Evolutionary conservation across 2,888 invertebrate genomes (phyloP), one percentile per base, ranked within the genome.

Genomic region (Dyspetes luteomarginatus): DNA sequence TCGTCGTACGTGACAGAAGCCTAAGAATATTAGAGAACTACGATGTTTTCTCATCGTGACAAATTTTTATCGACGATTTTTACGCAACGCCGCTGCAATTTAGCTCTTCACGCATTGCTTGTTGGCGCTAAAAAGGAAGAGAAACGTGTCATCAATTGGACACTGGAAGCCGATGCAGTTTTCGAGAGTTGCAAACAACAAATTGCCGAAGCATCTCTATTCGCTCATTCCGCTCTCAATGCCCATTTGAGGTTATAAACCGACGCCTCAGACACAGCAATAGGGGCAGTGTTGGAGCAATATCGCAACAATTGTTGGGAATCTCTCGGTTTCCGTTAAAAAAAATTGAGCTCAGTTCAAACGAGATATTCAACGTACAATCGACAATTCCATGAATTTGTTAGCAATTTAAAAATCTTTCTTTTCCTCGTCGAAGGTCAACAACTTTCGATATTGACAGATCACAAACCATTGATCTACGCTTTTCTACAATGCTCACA

Each of bases 341-440:
- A 26, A 12, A 82, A 82, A 43, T 50, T 79, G 5, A 58, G 79
- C 3, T 71, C 83, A 1, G 45, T 75, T 0, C 74, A 86, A 56
- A 41, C 12, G 4, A 80, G 79, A 0, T 88, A 86, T 68, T 78
- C 83, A 19, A 79, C 85, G 1, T 85, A 85, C 67, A 82, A 86
- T 48, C 15, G 83, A 12, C 83, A 79, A 73, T 17, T 82, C 0
- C 55, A 52, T 7, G 75, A 74, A 0, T 48, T 82, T 1, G 75
- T 43, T 9, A 50, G 67, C 5, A 45, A 55, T 7, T 9, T 82
- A 0, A 58, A 67, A 30, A 64, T 71, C 12, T 78, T 82, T 5
- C 22, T 7, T 0, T 60, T 26, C n/a, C n/a, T 67, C 3, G 41
- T 82, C 0, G 82, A 78, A 36, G 75, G 72, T 7, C 56, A 65